Evolutionary conservation across 2,888 invertebrate genomes (phyloP), one percentile per base, ranked within the genome.

Genomic region (Linhomoeus sp.): DNA sequence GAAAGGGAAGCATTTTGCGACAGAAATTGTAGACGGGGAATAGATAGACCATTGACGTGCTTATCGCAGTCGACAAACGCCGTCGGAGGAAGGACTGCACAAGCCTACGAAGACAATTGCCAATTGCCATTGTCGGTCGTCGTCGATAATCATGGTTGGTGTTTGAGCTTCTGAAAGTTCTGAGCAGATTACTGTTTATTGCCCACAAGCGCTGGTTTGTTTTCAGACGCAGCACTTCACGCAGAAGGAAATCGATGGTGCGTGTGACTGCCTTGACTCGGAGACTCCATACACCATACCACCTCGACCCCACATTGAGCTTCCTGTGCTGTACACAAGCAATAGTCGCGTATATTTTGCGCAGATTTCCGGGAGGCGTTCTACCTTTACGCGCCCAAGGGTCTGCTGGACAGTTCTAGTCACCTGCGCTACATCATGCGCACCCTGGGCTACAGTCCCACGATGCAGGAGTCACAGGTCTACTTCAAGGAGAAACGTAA

Each of bases 341-440:
- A n/a, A 20, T 1, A 29, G 1, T 2, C 29, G 20, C 29, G 5
- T 37, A 49, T 25, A 29, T 26, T 26, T 48, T 41, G 59, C 58
- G 41, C 57, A 65, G 66, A 64, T 47, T 67, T 64, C 51, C 62
- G 64, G 47, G 67, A 67, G 50, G 66, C 66, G 49, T 66, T 66
- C 49, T 59, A 60, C 51, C 59, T 66, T 49, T 62, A 64, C 52
- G 63, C 64, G 1, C 53, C 54, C 42, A 54, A 56, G 39, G 61
- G 60, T 2, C 50, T 49, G 33, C 59, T 66, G 19, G 55, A 53
- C 17, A 57, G 49, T 41, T 56, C 58, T 20, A 58, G 60, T 23
- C 60, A 64, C 36, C 52, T 67, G 43, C 59, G 63, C 2, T 57
- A 56, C 41, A 61, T 66, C n/a, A 67, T 67, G 63, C 53, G 66